These are phyloP conservation scores for Tragelaphus strepsiceros DNA, from an alignment of 2,113 vertebrate species.

Conservation along the genomic window DNA sequence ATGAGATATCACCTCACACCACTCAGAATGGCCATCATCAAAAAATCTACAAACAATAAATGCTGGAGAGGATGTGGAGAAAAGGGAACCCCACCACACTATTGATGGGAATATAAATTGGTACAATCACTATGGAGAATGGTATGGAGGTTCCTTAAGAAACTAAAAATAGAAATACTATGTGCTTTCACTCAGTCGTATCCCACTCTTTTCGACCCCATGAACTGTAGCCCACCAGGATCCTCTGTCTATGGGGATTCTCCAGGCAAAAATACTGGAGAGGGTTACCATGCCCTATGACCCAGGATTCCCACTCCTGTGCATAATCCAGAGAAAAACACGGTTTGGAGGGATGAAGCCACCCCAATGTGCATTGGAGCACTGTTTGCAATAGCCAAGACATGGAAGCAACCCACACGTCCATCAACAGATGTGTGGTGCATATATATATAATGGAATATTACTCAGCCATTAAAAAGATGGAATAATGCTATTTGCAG, in stretches of 20 bases:
- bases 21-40: not conserved
- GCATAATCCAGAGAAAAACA: not conserved
- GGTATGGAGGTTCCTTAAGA: not conserved
- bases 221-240: not conserved
- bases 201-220: not conserved
- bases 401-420: not conserved
- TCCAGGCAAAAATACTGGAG: not conserved
- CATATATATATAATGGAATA: not conserved
- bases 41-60: not conserved
- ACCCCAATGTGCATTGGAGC: not conserved
- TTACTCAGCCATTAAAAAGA: not conserved
- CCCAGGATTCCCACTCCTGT: not conserved
- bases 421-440: not conserved
- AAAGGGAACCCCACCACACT: not conserved
- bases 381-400: not conserved
- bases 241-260: not conserved
- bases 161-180: not conserved
- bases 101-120: not conserved
- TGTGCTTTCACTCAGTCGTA: not conserved
- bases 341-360: not conserved
- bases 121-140: not conserved
- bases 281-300: not conserved
- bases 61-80: not conserved
- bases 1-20: not conserved
- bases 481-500: not conserved